phyloP scores from a whole-genome alignment of 2,113 vertebrate species.

The Plestiodon gilberti region DNA sequence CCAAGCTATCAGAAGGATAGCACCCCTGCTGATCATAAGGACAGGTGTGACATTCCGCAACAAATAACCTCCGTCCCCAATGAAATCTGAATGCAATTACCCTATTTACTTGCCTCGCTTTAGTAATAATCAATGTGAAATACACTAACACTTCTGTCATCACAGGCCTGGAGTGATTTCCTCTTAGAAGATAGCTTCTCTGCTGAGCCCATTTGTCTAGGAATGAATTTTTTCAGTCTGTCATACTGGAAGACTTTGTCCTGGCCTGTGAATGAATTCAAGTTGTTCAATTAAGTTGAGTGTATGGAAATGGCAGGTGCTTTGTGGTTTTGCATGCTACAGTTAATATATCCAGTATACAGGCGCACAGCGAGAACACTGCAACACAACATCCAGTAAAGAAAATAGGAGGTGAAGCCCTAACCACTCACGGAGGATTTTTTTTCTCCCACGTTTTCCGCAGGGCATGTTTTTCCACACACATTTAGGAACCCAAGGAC shows the following conservation, averaged over 20 bases:
- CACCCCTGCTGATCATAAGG: conserved; percentile 20
- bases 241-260: neutral
- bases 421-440: neutral
- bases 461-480: neutral
- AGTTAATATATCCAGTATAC: neutral
- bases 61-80: conserved; percentile 18
- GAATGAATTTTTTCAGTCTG: conserved; percentile 28
- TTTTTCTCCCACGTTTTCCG: neutral
- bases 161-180: conserved; percentile 47
- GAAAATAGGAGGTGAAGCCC: conserved; percentile 8
- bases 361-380: neutral
- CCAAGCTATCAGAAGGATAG: conserved; percentile 8
- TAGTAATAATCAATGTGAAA: conserved; percentile 56
- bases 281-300: conserved; percentile 5
- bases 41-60: neutral
- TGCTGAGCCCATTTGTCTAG: conserved; percentile 7
- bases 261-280: neutral
- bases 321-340: neutral
- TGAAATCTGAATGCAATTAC: neutral
- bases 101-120: conserved; percentile 32
- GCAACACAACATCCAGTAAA: neutral
- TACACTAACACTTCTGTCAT: conserved; percentile 51
- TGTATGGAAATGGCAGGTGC: neutral
- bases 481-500: conserved; percentile 19
- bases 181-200: conserved; percentile 40